phyloP scores from a whole-genome alignment of 2,888 invertebrate species.

The Hirtodrosophila confusa region DNA sequence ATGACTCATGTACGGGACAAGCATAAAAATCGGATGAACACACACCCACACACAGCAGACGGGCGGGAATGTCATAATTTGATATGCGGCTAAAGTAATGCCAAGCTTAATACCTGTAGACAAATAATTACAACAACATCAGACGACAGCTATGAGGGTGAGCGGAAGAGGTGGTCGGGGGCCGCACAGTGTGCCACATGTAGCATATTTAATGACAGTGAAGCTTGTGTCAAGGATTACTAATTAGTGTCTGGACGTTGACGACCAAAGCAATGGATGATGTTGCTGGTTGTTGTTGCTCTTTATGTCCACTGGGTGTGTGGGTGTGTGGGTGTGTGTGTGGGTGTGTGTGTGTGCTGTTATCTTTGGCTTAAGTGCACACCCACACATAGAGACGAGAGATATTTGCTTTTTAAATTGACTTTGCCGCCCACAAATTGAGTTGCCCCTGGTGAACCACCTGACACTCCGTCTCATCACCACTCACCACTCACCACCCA shows the following conservation, averaged over 20 bases:
- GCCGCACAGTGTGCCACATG: conserved; percentile 49
- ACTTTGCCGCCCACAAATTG: conserved; percentile 72
- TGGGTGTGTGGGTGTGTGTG: conserved; percentile 1
- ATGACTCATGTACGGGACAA: conserved; percentile 44
- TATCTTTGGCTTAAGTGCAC: conserved; percentile 56
- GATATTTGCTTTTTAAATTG: conserved; percentile 75
- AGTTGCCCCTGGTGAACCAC: conserved; percentile 47
- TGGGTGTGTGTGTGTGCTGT: conserved; percentile 22
- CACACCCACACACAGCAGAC: not conserved
- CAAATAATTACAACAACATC: conserved; percentile 71
- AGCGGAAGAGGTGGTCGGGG: too few species aligned
- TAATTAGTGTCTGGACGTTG: conserved; percentile 79
- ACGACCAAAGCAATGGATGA: conserved; percentile 46
- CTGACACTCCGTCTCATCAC: conserved; percentile 1
- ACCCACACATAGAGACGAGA: conserved; percentile 14
- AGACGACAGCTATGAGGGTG: conserved; percentile 1
- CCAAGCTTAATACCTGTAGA: conserved; percentile 72
- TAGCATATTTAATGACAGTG: conserved; percentile 76
- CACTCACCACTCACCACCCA: not conserved
- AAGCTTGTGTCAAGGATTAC: conserved; percentile 78
- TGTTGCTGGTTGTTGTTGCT: conserved; percentile 30
- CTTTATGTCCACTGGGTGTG: conserved; percentile 22
- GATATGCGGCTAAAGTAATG: conserved; percentile 66
- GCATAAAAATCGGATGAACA: conserved; percentile 17
- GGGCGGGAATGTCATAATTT: conserved; percentile 62